phyloP scores from a whole-genome alignment of 2,113 vertebrate genomes.

The Dolichotis patagonum region DNA sequence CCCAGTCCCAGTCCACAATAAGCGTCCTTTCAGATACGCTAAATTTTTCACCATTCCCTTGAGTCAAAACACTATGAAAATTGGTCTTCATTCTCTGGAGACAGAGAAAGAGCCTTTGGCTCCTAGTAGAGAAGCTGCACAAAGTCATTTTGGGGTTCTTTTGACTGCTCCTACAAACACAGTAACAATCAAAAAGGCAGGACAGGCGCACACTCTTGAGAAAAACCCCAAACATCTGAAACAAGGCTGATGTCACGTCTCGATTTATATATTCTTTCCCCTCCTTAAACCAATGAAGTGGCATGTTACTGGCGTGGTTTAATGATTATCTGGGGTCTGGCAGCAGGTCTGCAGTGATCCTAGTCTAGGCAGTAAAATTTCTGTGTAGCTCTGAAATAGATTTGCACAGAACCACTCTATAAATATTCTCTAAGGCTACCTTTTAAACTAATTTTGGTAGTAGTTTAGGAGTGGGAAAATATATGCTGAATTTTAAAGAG shows the following conservation, averaged over 20 bases:
- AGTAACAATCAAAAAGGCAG: background rate
- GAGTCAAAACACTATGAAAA: slow-evolving; percentile 21
- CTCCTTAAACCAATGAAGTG: slow-evolving; percentile 41
- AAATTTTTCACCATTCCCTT: background rate
- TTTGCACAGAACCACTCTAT: slow-evolving; percentile 25
- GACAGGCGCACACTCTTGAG: background rate
- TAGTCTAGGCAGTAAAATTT: slow-evolving; percentile 61
- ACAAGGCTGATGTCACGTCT: slow-evolving; percentile 70
- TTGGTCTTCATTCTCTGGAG: background rate
- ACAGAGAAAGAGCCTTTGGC: background rate
- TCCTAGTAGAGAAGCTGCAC: background rate
- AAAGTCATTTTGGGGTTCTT: background rate
- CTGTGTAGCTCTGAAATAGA: slow-evolving; percentile 55
- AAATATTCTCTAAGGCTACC: slow-evolving; percentile 38
- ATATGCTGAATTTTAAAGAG: background rate
- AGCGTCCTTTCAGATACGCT: slow-evolving; percentile 1
- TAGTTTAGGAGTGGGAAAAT: slow-evolving; percentile 40
- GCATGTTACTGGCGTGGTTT: slow-evolving; percentile 46
- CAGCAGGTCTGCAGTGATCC: slow-evolving; percentile 26
- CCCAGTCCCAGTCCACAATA: background rate
- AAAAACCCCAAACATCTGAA: slow-evolving; percentile 47
- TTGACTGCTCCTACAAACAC: background rate
- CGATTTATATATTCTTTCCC: slow-evolving; percentile 51
- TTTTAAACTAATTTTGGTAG: slow-evolving; percentile 55
- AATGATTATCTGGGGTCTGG: slow-evolving; percentile 76